Conservation (phyloP, 2,113 vertebrate genomes). For the Sterrhoptilus dennistouni region DNA sequence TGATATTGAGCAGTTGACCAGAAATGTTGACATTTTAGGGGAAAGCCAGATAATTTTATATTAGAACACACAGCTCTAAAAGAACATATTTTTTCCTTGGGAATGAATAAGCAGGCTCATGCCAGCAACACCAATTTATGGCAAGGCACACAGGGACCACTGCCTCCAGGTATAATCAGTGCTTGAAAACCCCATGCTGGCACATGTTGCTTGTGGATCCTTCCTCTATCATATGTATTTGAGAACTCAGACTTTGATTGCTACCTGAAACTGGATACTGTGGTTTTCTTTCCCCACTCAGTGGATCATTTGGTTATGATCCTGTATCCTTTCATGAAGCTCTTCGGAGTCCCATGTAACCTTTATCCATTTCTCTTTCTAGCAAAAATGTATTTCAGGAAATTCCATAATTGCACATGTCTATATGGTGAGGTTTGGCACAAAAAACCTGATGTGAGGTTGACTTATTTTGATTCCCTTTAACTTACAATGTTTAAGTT, state of each 20-base stretch:
- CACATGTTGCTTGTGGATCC: not conserved
- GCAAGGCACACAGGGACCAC: not conserved
- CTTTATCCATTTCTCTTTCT: conserved; percentile 50
- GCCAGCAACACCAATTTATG: not conserved
- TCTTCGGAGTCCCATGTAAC: not conserved
- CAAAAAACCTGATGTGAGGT: not conserved
- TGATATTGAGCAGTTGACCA: not conserved
- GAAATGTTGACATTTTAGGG: not conserved
- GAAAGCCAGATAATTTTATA: not conserved
- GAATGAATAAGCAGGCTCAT: not conserved
- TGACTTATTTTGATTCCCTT: conserved; percentile 21
- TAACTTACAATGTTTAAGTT: conserved; percentile 12
- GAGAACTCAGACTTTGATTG: not conserved
- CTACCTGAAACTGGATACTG: not conserved
- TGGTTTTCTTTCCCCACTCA: not conserved
- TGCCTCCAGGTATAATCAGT: not conserved
- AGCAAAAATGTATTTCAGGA: conserved; percentile 70
- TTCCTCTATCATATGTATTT: not conserved
- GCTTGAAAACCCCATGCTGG: not conserved
- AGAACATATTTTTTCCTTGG: not conserved
- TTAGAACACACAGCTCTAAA: not conserved
- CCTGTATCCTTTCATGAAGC: not conserved
- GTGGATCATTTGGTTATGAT: not conserved
- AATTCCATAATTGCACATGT: conserved; percentile 53
- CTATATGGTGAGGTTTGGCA: conserved; percentile 66